Conservation (phyloP, 2,113 vertebrate genomes). For the Sporophila hypoxantha region DNA sequence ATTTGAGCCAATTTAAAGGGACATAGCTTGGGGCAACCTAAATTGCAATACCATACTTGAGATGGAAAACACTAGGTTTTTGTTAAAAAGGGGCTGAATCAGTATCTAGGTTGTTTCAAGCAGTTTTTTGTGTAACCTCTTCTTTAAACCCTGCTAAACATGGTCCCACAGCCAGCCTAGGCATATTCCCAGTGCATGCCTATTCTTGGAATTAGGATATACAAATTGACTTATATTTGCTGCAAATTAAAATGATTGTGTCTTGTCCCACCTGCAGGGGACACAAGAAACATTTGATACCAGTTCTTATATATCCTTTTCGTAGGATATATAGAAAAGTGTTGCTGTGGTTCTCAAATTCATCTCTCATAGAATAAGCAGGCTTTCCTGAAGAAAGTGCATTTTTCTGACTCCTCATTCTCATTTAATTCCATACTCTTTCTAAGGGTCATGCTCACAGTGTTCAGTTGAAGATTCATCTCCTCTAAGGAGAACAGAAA, state of each 20-base stretch:
- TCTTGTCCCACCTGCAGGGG: slow-evolving; percentile 11
- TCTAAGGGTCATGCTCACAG: neutral
- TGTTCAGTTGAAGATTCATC: neutral
- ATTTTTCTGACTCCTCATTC: neutral
- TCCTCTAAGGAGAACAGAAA: neutral
- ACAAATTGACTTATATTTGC: slow-evolving; percentile 31
- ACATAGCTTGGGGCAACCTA: neutral
- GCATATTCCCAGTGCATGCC: slow-evolving; percentile 18
- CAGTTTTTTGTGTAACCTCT: neutral
- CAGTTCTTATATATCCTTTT: neutral
- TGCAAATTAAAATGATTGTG: slow-evolving; percentile 18
- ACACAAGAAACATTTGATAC: neutral
- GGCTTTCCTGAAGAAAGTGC: neutral
- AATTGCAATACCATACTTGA: neutral
- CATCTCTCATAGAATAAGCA: neutral
- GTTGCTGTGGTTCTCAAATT: neutral
- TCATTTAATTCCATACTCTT: neutral
- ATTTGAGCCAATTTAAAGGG: neutral
- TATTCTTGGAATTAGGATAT: slow-evolving; percentile 39
- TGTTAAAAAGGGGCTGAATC: neutral
- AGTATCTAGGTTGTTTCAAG: neutral
- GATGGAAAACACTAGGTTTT: neutral
- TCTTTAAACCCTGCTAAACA: neutral
- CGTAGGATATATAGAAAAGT: neutral
- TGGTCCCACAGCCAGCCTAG: neutral